Evolutionary conservation across 2,888 invertebrate genomes (phyloP), one percentile per base, ranked within the genome.

Genomic region (Calameuta idolon): DNA sequence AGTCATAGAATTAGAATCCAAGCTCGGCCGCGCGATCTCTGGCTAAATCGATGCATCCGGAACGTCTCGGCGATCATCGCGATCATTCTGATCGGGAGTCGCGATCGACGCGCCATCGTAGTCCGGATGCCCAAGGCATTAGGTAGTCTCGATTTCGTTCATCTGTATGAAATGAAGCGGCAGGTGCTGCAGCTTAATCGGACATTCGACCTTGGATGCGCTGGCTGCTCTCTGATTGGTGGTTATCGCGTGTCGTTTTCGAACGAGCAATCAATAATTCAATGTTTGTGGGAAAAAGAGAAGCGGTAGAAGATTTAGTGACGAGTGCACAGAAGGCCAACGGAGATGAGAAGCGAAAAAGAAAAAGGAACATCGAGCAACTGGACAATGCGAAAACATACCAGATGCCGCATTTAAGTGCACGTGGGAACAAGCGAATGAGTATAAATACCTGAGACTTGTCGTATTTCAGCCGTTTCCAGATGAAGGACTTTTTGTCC

Each of bases 381-480:
- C 40, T 40, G 5, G 40, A 15, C 15, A 40, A 15, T 40, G 15
- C 15, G 40, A 40, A 40, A 40, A 15, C 15, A 40, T 12, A 40
- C 5, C 40, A 33, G 4, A 33, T 33, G 33, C n/a, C n/a, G n/a
- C n/a, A n/a, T n/a, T n/a, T n/a, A n/a, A n/a, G n/a, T n/a, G n/a
- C n/a, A n/a, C n/a, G n/a, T n/a, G n/a, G n/a, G n/a, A n/a, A n/a
- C n/a, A n/a, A n/a, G n/a, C n/a, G n/a, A n/a, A n/a, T n/a, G n/a
- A n/a, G n/a, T n/a, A 37, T 37, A 37, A 40, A 15, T 91, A 95
- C 96, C 94, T 95, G 95, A 79, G 94, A 94, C 88, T 94, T 95
- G 87, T 97, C 96, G 87, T 96, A 96, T 92, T 96, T 96, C 84
- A 97, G 94, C 86, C 96, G 94, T 85, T 94, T 94, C 95, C 95